Base-by-base conservation (phyloP, 2,797 vertebrate species). In the Benthosema pterotum region DNA sequence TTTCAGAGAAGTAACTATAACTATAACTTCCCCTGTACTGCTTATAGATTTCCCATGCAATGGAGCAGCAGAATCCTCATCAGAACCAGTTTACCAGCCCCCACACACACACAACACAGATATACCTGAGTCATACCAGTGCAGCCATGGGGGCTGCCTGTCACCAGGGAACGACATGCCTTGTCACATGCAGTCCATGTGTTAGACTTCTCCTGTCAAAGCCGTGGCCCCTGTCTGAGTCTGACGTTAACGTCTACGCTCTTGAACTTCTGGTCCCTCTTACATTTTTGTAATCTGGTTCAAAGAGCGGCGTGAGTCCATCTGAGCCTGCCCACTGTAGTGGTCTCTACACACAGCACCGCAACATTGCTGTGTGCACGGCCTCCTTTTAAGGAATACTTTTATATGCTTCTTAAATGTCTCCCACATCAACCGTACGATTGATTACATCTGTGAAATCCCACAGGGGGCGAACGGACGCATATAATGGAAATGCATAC, bases 341-440 rank as follows among this genome's bases (percentile, higher is more conserved):
- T n/a, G n/a, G n/a, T n/a, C n/a, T n/a, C n/a, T n/a, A n/a, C n/a
- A n/a, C n/a, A n/a, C n/a, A 49, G 58, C 67, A 65, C 62, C 79
- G 60, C 72, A n/a, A n/a, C n/a, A n/a, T 63, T 78, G 73, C 52
- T 57, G 22, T 4, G 4, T n/a, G n/a, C n/a, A n/a, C n/a, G 15
- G 67, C 43, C 77, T 80, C 87, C 87, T 87, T 90, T 89, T 86
- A 90, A 80, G 84, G 84, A 85, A 82, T 67, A 52, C 67, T 86
- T 91, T 85, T 80, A 88, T 82, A 80, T 63, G 57, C 65, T 71
- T 18, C n/a, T 59, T 73, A 81, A 83, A 88, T 78, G 66, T 84
- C 71, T 79, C 46, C 47, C 32, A 14, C 65, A 77, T 63, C 58
- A n/a, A 76, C 19, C 49, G 74, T 17, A 17, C 42, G 58, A 80